These are phyloP conservation scores for Shargacucullia verbasci DNA, from an alignment of 2,888 invertebrate genomes.

Conservation along the genomic window DNA sequence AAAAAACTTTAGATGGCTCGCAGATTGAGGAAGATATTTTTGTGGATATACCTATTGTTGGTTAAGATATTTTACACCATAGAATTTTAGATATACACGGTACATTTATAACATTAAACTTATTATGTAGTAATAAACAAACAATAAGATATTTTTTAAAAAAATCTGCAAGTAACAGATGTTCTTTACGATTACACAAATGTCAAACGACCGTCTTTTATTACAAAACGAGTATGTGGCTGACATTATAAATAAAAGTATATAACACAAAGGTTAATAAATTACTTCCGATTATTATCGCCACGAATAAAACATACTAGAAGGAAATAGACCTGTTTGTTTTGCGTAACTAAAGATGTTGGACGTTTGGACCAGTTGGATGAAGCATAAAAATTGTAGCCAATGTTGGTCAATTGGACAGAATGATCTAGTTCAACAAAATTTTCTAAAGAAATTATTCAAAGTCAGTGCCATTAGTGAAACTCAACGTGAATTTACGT, in stretches of 20 bases:
- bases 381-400: background rate
- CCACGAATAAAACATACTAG: slow-evolving; percentile 25
- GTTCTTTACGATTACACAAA: slow-evolving; percentile 42
- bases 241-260: slow-evolving; percentile 34
- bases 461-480: slow-evolving; percentile 14
- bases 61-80: background rate
- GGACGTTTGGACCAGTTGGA: slow-evolving; percentile 16
- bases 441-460: slow-evolving; percentile 23
- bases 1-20: background rate
- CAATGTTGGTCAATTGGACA: background rate
- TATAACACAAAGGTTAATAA: slow-evolving; percentile 44
- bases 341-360: slow-evolving; percentile 47
- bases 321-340: slow-evolving; percentile 20
- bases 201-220: slow-evolving; percentile 36
- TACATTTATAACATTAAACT: background rate
- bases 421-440: slow-evolving; percentile 6
- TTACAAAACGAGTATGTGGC: slow-evolving; percentile 48
- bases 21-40: too few species aligned
- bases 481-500: slow-evolving; percentile 31
- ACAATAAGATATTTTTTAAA: slow-evolving; percentile 18
- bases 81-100: background rate
- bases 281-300: slow-evolving; percentile 49
- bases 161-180: slow-evolving; percentile 34
- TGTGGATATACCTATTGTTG: too few species aligned
- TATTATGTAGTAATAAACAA: background rate